Base-by-base conservation (phyloP, 1,140 invertebrate genomes). In the Sipha flava region DNA sequence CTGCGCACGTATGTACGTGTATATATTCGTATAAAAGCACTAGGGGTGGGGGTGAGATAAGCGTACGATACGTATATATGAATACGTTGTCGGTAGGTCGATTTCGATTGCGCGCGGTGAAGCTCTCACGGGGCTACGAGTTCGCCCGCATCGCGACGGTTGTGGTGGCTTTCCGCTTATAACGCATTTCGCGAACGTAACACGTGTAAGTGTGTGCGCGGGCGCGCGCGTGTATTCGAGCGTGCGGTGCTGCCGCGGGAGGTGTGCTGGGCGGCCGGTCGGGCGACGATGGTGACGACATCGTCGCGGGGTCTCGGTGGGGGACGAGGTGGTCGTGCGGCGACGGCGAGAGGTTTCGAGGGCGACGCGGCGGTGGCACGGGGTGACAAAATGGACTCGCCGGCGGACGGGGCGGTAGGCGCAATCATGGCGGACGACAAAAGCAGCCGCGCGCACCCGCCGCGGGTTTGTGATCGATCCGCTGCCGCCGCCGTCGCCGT, bases 361-460 rank as follows among this genome's bases (percentile, higher is more conserved):
- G n/a, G 23, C 23, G 47, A 23, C 16, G n/a, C 34, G 73, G 34
- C 52, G 47, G 47, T 9, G 45, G 72, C 72, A 47, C 16, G 40
- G 62, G 66, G 66, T 70, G 66, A 47, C 40, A 47, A 66, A 66
- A 66, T 66, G 62, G 62, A 66, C 62, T 66, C 62, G 62, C 62
- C 66, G 43, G 14, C 66, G 66, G 40, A 0, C 37, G 37, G 31
- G 40, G 23, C 23, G 66, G 34, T 18, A 18, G 9, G 40, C 66
- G 66, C 66, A 70, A 70, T 70, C 66, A 70, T 70, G 66, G 66
- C 66, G 66, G 66, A 70, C 66, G 66, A 70, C 66, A 70, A 70
- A 70, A 70, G 43, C 64, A 29, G 66, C 66, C 47, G 37, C 47
- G 47, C 66, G 66, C 26, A n/a, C n/a, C 70, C 23, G 47, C 29